These are phyloP conservation scores for Cydia splendana DNA, from an alignment of 1,140 invertebrate species.

Conservation along the genomic window DNA sequence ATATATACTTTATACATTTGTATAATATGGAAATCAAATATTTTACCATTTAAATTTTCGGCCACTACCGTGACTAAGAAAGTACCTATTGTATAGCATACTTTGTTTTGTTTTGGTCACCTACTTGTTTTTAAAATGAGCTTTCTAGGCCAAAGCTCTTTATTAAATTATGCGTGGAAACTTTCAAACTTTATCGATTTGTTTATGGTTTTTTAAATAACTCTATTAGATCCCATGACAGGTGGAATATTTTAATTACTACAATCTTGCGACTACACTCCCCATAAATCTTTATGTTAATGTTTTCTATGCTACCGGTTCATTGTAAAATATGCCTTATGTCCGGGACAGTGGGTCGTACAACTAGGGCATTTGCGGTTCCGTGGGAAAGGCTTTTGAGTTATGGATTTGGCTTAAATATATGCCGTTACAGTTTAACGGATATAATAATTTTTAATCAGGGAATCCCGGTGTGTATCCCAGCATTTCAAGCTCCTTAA, in stretches of 20 bases:
- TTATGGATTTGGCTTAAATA: background rate
- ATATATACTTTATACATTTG: no score
- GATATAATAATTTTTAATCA: no score
- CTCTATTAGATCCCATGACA: background rate
- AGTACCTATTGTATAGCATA: no score
- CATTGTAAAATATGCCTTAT: background rate
- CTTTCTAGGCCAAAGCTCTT: background rate
- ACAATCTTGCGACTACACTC: background rate
- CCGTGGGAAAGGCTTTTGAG: background rate
- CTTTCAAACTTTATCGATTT: background rate
- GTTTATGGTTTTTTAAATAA: background rate
- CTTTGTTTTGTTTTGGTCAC: background rate
- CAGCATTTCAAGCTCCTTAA: no score
- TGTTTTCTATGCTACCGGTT: background rate
- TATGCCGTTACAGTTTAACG: background rate
- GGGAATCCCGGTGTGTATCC: no score
- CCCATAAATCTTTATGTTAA: background rate
- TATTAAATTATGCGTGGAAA: background rate
- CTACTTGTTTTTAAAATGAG: background rate
- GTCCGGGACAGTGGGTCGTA: background rate
- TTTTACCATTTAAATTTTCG: no score
- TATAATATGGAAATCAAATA: no score
- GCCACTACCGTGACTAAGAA: no score
- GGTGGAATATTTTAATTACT: background rate
- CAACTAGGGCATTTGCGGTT: background rate